phyloP scores from a whole-genome alignment of 2,113 vertebrate species.

The Protobothrops mucrosquamatus region DNA sequence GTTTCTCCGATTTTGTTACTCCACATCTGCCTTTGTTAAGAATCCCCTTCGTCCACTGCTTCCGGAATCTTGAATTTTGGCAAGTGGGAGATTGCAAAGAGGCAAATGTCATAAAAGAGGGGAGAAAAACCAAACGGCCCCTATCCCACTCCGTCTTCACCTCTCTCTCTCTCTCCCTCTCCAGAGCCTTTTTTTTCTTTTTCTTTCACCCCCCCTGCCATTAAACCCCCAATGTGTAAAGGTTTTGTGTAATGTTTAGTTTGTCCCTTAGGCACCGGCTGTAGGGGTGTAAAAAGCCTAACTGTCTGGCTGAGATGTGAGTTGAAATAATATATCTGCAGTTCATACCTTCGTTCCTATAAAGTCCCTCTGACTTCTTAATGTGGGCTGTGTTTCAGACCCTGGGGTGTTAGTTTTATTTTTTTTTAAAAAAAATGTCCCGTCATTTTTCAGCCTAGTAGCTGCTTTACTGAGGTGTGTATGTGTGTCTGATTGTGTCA shows the following conservation, averaged over 20 bases:
- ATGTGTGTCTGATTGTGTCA: background rate
- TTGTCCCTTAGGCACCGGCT: background rate
- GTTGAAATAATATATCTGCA: background rate
- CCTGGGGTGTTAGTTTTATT: background rate
- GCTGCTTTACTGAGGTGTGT: background rate
- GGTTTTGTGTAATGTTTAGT: background rate
- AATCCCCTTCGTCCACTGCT: background rate
- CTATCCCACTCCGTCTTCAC: background rate
- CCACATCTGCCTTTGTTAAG: background rate
- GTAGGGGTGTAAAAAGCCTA: background rate
- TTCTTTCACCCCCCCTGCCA: background rate
- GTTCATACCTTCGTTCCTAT: background rate
- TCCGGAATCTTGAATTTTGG: background rate
- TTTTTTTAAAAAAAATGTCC: background rate
- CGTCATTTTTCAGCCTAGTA: background rate
- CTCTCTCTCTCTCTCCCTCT: background rate
- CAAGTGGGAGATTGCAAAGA: background rate
- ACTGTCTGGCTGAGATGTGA: background rate
- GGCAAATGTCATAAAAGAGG: background rate
- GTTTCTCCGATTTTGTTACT: background rate
- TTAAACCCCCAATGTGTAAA: background rate
- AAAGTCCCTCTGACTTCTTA: background rate
- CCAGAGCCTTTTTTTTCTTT: background rate
- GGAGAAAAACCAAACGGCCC: background rate
- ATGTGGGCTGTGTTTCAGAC: background rate